Base-by-base conservation (phyloP, 1,140 invertebrate species). In the Mesaphorura yosii region DNA sequence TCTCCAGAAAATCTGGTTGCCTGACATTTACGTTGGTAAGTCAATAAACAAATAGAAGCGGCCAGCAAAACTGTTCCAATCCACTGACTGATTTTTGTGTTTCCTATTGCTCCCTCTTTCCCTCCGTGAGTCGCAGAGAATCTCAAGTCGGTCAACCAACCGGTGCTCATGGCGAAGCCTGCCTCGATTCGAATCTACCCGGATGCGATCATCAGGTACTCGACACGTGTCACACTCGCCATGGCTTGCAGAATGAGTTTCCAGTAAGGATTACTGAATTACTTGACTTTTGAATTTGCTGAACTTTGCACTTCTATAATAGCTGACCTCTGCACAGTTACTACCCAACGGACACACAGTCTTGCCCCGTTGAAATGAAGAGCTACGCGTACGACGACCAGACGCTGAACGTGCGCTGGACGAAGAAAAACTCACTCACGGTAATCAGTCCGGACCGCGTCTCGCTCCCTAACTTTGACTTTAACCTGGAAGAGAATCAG, bases 11-110 rank as follows among this genome's bases (percentile, higher is more conserved):
- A 52, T 52, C n/a, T 52, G 50, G 50, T 27, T 27, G 17, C 50
- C 50, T 3, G 50, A 52, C 27, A 26, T 52, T 6, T 52, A 44
- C 50, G 45, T 52, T 52, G 50, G 50, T 52, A n/a, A n/a, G n/a
- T n/a, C n/a, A n/a, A 40, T 10, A n/a, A 34, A 34, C 10, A 34
- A 34, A 10, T 34, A 10, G 31, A 34, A 34, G 31, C 31, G 31
- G 31, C n/a, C n/a, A 34, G 31, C 10, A 34, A 34, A 10, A 34
- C 10, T 10, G n/a, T 10, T 34, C 10, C 10, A 34, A 34, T 10
- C n/a, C 31, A n/a, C n/a, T n/a, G n/a, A n/a, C n/a, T n/a, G n/a
- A n/a, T n/a, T n/a, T n/a, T n/a, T n/a, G n/a, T n/a, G n/a, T n/a
- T n/a, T n/a, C n/a, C n/a, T n/a, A n/a, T n/a, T n/a, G n/a, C n/a